A percentile compares a stretch with the other conserved stretches of the same genome.
phyloP scores from a whole-genome alignment of 2,888 invertebrate species.

The Zygothrica quintamaculata region DNA sequence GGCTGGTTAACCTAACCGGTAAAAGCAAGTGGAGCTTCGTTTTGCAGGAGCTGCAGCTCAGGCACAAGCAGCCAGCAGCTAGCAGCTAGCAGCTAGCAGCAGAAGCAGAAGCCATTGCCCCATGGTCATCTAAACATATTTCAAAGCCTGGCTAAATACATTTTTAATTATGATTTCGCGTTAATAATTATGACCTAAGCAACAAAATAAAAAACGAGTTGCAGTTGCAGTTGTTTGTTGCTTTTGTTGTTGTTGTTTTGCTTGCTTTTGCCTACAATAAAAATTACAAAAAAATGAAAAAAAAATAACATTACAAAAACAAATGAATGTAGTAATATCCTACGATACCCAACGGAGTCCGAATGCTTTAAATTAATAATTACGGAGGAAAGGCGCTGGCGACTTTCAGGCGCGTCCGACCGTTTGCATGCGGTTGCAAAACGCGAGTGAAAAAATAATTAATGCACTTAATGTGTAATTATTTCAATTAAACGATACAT shows the following conservation, averaged over 20 bases:
- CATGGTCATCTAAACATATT: constrained; percentile 51
- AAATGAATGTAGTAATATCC: constrained; percentile 58
- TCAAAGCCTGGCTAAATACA: constrained; percentile 75
- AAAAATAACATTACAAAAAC: too few relatives aligned
- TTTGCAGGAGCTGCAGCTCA: too few relatives aligned
- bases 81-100: constrained; percentile 17
- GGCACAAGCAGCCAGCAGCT: too few relatives aligned
- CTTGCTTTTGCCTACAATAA: constrained; percentile 28
- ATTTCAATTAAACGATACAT: constrained; percentile 81
- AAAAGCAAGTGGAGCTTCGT: constrained; percentile 2
- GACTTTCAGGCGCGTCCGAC: constrained; percentile 60
- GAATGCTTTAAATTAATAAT: constrained; percentile 80
- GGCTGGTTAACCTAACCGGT: constrained; percentile 10
- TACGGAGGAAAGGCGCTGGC: constrained; percentile 63
- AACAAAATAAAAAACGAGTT: constrained; percentile 55
- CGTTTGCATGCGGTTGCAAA: constrained; percentile 63
- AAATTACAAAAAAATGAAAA: too few relatives aligned
- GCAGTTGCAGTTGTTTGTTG: constrained; percentile 41
- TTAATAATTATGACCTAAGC: constrained; percentile 77
- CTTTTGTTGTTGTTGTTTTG: constrained; percentile 21
- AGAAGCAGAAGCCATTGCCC: constrained; percentile 15
- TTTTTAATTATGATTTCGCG: constrained; percentile 81
- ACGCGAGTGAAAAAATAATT: constrained; percentile 73
- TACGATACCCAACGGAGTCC: constrained; percentile 72
- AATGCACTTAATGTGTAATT: constrained; percentile 83